Evolutionary conservation across 2,888 invertebrate species (phyloP).

Genomic region (Drosophila falleni): DNA sequence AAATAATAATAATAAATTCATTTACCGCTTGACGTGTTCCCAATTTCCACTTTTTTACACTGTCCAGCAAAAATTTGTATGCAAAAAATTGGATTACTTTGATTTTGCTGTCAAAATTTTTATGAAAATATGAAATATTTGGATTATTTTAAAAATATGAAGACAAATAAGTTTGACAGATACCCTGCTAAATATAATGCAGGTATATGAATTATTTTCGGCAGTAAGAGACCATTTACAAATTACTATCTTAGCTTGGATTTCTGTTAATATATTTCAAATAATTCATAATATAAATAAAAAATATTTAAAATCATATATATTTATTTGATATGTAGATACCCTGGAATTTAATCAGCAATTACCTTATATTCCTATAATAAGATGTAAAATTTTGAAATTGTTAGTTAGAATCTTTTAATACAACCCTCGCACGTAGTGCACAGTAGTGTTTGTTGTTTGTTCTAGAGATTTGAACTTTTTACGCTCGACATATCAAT

Average conservation of each 20-base stretch:
- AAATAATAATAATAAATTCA: conserved; percentile 34
- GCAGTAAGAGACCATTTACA: too few relatives aligned
- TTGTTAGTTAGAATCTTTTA: background rate
- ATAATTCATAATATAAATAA: too few relatives aligned
- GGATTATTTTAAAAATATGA: background rate
- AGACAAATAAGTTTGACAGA: too few relatives aligned
- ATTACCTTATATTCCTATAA: too few relatives aligned
- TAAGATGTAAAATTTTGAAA: background rate
- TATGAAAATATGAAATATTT: conserved; percentile 1
- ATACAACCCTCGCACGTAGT: conserved; percentile 1
- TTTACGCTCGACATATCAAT: conserved; percentile 69
- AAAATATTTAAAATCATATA: too few relatives aligned
- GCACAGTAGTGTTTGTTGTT: conserved; percentile 39
- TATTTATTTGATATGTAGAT: too few relatives aligned
- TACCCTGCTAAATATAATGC: too few relatives aligned
- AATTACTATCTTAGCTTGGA: too few relatives aligned
- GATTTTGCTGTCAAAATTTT: background rate
- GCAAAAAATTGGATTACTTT: background rate
- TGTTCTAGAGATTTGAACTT: conserved; percentile 57
- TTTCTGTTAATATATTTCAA: too few relatives aligned
- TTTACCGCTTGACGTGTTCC: conserved; percentile 40
- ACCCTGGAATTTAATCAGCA: too few relatives aligned
- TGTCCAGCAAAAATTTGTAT: background rate
- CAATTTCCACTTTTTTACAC: conserved; percentile 25
- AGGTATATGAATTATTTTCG: too few relatives aligned